Percentiles rank a stretch among this genome's conserved stretches.
phyloP scores from a whole-genome alignment of 1,140 invertebrate genomes.

The Drosophila burlai region DNA sequence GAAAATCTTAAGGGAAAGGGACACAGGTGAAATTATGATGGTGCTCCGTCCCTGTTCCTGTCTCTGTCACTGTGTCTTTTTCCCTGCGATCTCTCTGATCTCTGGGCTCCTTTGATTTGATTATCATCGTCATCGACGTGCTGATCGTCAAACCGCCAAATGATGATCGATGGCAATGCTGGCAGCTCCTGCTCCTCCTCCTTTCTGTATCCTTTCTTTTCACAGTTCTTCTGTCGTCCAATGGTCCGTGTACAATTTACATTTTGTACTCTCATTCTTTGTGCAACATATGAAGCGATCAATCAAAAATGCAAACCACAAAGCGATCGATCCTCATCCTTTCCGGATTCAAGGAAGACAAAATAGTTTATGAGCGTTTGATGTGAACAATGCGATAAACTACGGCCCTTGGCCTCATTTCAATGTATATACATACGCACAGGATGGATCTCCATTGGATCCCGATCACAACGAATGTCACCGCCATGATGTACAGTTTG shows the following conservation, averaged over 20 bases:
- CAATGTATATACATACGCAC: slow-evolving; percentile 38
- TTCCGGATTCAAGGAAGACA: slow-evolving; percentile 69
- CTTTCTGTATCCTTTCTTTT: slow-evolving; percentile 11
- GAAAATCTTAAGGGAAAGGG: slow-evolving; percentile 21
- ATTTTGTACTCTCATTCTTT: slow-evolving; percentile 75
- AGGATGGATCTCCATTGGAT: slow-evolving; percentile 16
- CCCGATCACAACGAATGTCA: slow-evolving; percentile 53
- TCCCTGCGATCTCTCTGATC: slow-evolving; percentile 39
- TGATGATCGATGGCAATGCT: slow-evolving; percentile 76
- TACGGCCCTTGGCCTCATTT: slow-evolving; percentile 40
- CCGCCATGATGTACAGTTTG: slow-evolving; percentile 79
- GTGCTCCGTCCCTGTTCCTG: slow-evolving; percentile 15
- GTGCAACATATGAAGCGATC: slow-evolving; percentile 77
- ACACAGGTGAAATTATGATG: slow-evolving; percentile 72
- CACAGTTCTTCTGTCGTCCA: slow-evolving; percentile 16
- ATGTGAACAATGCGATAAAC: slow-evolving; percentile 67
- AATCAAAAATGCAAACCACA: slow-evolving; percentile 82
- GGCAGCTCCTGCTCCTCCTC: slow-evolving; percentile 5
- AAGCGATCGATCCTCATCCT: slow-evolving; percentile 19
- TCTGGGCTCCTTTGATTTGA: slow-evolving; percentile 66
- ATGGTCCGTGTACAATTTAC: slow-evolving; percentile 57
- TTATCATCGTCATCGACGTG: slow-evolving; percentile 71
- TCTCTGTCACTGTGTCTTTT: slow-evolving; percentile 13
- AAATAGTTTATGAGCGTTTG: slow-evolving; percentile 81
- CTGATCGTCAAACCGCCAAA: slow-evolving; percentile 73